Evolutionary conservation across 2,113 vertebrate species (phyloP).

Genomic region (Nyctereutes procyonoides): DNA sequence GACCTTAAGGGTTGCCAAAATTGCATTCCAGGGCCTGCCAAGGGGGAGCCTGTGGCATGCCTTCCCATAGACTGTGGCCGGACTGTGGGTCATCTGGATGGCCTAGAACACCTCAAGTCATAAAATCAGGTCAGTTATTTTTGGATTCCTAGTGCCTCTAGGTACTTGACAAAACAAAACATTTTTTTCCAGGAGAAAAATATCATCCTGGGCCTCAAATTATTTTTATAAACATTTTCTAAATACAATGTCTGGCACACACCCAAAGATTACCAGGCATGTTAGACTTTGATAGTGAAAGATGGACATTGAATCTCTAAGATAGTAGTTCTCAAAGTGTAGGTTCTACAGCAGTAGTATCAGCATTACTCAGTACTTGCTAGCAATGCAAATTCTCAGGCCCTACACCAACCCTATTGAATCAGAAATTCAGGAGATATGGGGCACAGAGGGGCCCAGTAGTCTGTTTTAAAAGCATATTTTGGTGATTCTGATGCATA

Average conservation of each 20-base stretch:
- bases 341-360: not conserved
- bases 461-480: not conserved
- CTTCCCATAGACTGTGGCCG: not conserved
- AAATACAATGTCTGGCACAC: not conserved
- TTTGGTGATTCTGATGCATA: not conserved
- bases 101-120: not conserved
- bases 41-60: not conserved
- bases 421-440: not conserved
- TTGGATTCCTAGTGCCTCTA: not conserved
- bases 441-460: not conserved
- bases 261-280: not conserved
- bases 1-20: not conserved
- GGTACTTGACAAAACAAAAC: not conserved
- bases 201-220: not conserved
- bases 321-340: not conserved
- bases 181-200: conserved; percentile 7
- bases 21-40: not conserved
- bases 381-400: not conserved
- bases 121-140: not conserved
- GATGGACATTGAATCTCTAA: not conserved
- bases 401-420: not conserved
- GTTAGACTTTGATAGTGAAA: not conserved
- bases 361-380: not conserved
- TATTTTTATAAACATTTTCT: not conserved
- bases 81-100: not conserved